Evolutionary conservation across 2,888 invertebrate genomes (phyloP).

Genomic region (Conistra vaccinii): DNA sequence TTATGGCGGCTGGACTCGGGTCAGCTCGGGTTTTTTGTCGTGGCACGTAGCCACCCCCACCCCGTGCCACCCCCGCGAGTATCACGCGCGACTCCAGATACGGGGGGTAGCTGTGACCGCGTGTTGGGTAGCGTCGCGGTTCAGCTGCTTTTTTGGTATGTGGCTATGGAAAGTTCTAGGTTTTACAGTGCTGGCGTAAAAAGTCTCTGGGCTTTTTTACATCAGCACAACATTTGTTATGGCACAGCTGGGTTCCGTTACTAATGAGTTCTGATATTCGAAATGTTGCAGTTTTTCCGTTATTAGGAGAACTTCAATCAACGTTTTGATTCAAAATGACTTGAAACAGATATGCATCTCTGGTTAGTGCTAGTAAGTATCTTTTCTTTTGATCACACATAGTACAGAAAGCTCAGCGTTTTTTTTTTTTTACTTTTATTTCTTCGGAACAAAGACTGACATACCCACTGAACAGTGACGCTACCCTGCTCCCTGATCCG

Average conservation of each 20-base stretch:
- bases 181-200: background rate
- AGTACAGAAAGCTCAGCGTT: background rate
- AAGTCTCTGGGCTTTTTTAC: background rate
- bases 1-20: constrained; percentile 85
- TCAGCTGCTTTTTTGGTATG: constrained; percentile 31
- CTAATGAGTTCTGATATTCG: background rate
- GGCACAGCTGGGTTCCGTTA: background rate
- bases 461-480: constrained; percentile 46
- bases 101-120: constrained; percentile 74
- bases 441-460: constrained; percentile 23
- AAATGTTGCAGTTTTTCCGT: constrained; percentile 6
- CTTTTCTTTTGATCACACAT: background rate
- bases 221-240: background rate
- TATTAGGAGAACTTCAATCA: background rate
- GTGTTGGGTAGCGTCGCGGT: constrained; percentile 57
- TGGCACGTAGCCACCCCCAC: constrained; percentile 80
- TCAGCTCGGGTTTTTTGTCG: constrained; percentile 87
- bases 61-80: constrained; percentile 75
- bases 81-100: constrained; percentile 79
- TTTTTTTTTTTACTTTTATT: background rate
- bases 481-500: constrained; percentile 69
- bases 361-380: background rate
- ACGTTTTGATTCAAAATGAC: background rate
- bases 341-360: background rate
- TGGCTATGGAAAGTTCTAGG: constrained; percentile 20